Evolutionary conservation across 2,888 invertebrate genomes (phyloP).

Genomic region (Polyommatus iphigenia): DNA sequence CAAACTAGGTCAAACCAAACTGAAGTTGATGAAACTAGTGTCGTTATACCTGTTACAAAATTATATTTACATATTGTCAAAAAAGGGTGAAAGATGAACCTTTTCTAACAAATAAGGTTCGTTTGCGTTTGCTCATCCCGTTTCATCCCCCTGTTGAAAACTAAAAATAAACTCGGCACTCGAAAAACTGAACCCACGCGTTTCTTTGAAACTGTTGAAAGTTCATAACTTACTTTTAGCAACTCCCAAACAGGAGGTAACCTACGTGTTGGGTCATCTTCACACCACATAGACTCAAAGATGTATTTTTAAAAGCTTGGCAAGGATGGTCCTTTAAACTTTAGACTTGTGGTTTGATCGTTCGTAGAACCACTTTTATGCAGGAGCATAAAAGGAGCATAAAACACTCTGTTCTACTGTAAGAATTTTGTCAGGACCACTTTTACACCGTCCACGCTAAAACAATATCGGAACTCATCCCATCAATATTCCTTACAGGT

Average conservation of each 20-base stretch:
- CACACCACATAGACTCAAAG: not conserved
- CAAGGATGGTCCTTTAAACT: not conserved
- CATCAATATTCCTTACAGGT: constrained; percentile 67
- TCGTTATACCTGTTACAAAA: no score
- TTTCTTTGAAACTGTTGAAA: not conserved
- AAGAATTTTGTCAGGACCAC: no score
- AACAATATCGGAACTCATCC: no score
- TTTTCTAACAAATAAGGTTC: not conserved
- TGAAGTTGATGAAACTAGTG: no score
- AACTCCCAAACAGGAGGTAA: not conserved
- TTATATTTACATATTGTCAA: no score
- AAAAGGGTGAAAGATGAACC: no score
- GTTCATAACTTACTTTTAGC: not conserved
- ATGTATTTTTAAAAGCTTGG: not conserved
- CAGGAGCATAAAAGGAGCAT: no score
- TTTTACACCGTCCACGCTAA: no score
- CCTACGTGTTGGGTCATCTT: not conserved
- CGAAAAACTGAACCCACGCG: not conserved
- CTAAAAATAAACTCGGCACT: not conserved
- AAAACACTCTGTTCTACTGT: no score
- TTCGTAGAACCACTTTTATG: not conserved
- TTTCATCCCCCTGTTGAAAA: not conserved
- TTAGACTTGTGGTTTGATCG: not conserved
- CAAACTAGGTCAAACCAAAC: no score
- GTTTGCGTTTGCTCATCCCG: not conserved